Percentiles rank a stretch among this genome's conserved stretches.
Evolutionary conservation across 2,797 vertebrate species (phyloP).

Genomic region (Propithecus deckenii): DNA sequence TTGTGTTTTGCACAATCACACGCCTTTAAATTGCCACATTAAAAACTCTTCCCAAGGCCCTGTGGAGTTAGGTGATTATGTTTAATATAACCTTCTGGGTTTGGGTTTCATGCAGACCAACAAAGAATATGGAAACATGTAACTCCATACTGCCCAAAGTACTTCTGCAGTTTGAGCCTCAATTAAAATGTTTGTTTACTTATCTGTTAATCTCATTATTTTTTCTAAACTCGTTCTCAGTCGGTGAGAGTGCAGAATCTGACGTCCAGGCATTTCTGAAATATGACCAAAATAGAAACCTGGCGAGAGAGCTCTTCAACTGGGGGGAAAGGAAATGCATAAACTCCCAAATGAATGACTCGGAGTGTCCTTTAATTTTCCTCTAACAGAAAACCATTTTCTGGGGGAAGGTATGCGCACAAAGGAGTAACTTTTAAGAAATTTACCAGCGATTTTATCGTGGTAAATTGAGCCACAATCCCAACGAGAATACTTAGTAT

Average conservation of each 20-base stretch:
- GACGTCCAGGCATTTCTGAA: slow-evolving; percentile 61
- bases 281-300: slow-evolving; percentile 65
- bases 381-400: slow-evolving; percentile 65
- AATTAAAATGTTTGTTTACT: slow-evolving; percentile 77
- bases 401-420: slow-evolving; percentile 59
- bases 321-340: not conserved
- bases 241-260: slow-evolving; percentile 11
- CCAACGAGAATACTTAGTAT: slow-evolving; percentile 58
- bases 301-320: not conserved
- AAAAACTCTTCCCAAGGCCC: not conserved
- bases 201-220: slow-evolving; percentile 75
- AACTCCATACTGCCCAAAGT: slow-evolving; percentile 49
- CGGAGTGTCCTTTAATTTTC: not conserved
- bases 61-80: slow-evolving; percentile 25
- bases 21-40: slow-evolving; percentile 16
- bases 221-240: slow-evolving; percentile 28
- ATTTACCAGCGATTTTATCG: slow-evolving; percentile 76
- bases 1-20: not conserved
- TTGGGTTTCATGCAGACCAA: slow-evolving; percentile 55
- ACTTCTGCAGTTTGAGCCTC: slow-evolving; percentile 25
- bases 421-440: slow-evolving; percentile 70
- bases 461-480: slow-evolving; percentile 68
- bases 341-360: not conserved
- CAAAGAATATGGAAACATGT: slow-evolving; percentile 60
- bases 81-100: slow-evolving; percentile 46